Evolutionary conservation across 2,113 vertebrate species (phyloP).

Genomic region (Tragelaphus buxtoni): DNA sequence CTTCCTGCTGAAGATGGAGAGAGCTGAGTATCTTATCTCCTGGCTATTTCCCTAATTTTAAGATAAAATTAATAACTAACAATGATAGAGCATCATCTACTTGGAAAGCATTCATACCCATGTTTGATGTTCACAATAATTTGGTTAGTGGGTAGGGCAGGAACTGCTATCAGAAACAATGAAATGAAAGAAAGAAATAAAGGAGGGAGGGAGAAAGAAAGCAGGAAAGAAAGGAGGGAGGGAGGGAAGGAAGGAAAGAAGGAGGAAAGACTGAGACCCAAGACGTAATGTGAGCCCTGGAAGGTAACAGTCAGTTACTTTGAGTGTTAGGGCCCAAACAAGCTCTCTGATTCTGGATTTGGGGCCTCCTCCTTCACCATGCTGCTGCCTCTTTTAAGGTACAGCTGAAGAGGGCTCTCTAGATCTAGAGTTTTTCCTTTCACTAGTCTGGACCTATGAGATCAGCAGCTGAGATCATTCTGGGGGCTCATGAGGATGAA

Average conservation of each 20-base stretch:
- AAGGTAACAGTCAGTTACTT: neutral
- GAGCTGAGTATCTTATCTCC: neutral
- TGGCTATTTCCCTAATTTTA: neutral
- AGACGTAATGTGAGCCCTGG: accelerated
- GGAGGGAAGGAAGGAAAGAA: neutral
- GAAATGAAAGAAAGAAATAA: neutral
- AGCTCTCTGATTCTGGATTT: neutral
- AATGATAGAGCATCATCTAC: neutral
- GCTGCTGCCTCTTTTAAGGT: neutral
- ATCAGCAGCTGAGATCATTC: neutral
- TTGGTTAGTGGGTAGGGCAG: neutral
- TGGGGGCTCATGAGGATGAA: neutral
- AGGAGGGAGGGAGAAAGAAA: neutral
- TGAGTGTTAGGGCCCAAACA: neutral
- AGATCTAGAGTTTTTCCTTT: neutral
- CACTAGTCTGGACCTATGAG: too few relatives aligned
- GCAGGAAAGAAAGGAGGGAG: neutral
- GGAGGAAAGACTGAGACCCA: neutral
- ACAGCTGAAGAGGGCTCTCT: neutral
- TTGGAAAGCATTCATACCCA: neutral
- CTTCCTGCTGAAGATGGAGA: neutral
- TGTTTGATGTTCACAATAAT: neutral
- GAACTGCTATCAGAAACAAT: neutral
- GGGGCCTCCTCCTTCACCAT: neutral
- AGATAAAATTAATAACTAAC: neutral